A percentile compares a stretch with the other conserved stretches of the same genome.
These are phyloP conservation scores for Sinocyclocheilus rhinocerous DNA, from an alignment of 2,113 vertebrate genomes.

Conservation along the genomic window DNA sequence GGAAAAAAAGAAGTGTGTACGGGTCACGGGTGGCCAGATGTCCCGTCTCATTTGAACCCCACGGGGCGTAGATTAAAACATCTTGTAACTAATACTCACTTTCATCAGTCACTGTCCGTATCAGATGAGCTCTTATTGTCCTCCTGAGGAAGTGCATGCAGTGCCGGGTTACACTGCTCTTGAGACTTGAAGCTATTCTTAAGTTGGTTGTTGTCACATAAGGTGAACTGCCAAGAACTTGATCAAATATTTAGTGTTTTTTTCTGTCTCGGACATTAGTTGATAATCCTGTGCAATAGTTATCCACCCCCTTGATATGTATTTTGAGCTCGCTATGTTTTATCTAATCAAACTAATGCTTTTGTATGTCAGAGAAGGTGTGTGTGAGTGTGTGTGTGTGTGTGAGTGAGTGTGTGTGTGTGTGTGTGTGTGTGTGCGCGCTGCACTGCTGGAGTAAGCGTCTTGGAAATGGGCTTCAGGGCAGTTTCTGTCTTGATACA, in stretches of 20 bases:
- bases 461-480: background rate
- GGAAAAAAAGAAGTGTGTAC: background rate
- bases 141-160: conserved; percentile 45
- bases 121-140: conserved; percentile 58
- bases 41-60: background rate
- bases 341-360: conserved; percentile 5
- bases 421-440: background rate
- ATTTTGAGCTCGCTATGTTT: background rate
- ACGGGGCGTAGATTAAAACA: conserved; percentile 39
- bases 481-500: background rate
- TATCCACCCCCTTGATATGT: background rate
- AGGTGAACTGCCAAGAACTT: conserved; percentile 62
- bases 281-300: background rate
- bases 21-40: background rate
- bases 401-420: background rate
- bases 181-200: conserved; percentile 37
- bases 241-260: conserved; percentile 61
- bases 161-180: conserved; percentile 63
- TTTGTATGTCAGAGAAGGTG: background rate
- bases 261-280: conserved; percentile 38
- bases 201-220: conserved; percentile 35
- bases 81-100: conserved; percentile 66
- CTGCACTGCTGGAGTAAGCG: background rate
- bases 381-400: background rate
- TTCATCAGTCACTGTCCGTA: conserved; percentile 60